Base-by-base conservation (phyloP, 2,888 invertebrate genomes). In the Pristionchus mayeri region DNA sequence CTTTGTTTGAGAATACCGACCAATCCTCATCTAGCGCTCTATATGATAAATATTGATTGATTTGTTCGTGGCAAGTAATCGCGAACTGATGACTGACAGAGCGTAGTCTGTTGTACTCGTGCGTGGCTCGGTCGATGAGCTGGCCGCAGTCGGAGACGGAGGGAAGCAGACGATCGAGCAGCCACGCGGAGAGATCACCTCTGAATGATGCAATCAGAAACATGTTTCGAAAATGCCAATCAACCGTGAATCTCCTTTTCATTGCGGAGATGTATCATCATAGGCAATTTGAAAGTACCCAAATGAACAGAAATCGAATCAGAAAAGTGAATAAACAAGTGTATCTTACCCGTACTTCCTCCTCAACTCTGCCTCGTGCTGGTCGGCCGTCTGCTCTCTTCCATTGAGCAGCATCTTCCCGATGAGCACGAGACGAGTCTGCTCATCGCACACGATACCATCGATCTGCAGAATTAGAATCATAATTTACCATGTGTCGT, bases 401-500 rank as follows among this genome's bases (percentile, higher is more conserved):
- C 84, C 76, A 3, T n/a, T 30, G 34, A 84, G 34, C 13, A 88
- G 78, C 87, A 88, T 83, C 78, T 88, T 88, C 78, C 87, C 87
- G 30, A 89, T 88, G 18, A 90, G 87, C 44, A 88, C 78, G 52
- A 88, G 86, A 50, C 90, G 86, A 7, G 90, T 89, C 81, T 88
- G 87, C 84, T 90, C 90, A 83, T 90, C 89, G 50, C 88, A 88
- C 11, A 89, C 78, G 54, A 90, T 89, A 13, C 87, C 87, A 71
- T 90, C 89, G 63, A 90, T 82, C 87, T 87, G n/a, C 0, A 84
- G n/a, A n/a, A n/a, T n/a, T n/a, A n/a, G n/a, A n/a, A n/a, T n/a
- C n/a, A n/a, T n/a, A n/a, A n/a, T n/a, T n/a, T n/a, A n/a, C n/a
- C n/a, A n/a, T n/a, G n/a, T n/a, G n/a, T n/a, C n/a, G n/a, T n/a